These are phyloP conservation scores for Adelges cooleyi DNA, from an alignment of 1,140 invertebrate species.

Conservation along the genomic window DNA sequence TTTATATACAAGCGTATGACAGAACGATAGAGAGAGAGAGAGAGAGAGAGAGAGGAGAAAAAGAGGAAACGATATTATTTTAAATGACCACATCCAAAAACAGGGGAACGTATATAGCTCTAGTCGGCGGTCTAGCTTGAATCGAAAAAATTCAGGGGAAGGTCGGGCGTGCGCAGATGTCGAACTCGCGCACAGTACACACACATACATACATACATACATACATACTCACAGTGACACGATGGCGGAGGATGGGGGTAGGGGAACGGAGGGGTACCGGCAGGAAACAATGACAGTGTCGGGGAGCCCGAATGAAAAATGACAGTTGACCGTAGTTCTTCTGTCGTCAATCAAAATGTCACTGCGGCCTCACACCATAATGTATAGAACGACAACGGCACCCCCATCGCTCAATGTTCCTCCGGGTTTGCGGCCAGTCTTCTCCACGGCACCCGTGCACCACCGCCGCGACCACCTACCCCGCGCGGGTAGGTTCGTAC, in stretches of 20 bases:
- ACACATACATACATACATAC: too few relatives aligned
- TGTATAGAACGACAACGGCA: not conserved
- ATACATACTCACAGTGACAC: not conserved
- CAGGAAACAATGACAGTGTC: conserved; percentile 13
- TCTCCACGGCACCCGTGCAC: not conserved
- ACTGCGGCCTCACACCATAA: not conserved
- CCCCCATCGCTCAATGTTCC: not conserved
- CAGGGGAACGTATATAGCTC: too few relatives aligned
- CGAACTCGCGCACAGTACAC: too few relatives aligned
- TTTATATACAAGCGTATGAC: too few relatives aligned
- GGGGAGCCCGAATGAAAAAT: conserved; percentile 16
- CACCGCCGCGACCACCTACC: not conserved
- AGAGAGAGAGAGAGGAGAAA: too few relatives aligned
- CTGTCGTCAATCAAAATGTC: conserved; percentile 27
- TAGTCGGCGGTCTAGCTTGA: too few relatives aligned
- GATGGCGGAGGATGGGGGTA: not conserved
- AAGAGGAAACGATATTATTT: too few relatives aligned
- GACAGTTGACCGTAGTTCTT: conserved; percentile 26
- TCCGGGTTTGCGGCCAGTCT: not conserved
- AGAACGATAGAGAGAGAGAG: too few relatives aligned
- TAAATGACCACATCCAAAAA: too few relatives aligned
- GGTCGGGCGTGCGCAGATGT: too few relatives aligned
- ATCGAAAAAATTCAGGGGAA: too few relatives aligned
- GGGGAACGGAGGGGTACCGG: not conserved
- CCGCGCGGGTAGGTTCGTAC: too few relatives aligned